Conservation (phyloP, 2,888 invertebrate genomes). For the Amblyteles armatorius region DNA sequence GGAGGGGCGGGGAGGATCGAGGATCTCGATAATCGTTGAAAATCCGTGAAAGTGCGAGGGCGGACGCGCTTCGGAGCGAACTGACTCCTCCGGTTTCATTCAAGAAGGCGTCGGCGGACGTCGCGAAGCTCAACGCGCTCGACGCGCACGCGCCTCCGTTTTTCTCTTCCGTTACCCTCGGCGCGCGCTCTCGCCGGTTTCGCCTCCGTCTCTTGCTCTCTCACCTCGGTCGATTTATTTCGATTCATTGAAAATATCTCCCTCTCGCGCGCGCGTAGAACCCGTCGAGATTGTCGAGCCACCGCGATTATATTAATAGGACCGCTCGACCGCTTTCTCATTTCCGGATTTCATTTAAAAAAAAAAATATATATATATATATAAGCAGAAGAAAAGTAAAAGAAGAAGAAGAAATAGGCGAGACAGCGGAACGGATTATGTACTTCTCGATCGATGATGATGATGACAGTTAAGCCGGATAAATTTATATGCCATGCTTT, state of each 20-base stretch:
- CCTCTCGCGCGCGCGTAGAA: conserved; percentile 29
- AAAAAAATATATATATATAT: conserved; percentile 33
- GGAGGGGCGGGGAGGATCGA: background rate
- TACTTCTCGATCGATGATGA: conserved; percentile 9
- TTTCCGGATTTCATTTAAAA: conserved; percentile 71
- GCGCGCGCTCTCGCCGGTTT: conserved; percentile 15
- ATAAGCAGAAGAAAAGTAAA: background rate
- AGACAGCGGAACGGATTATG: background rate
- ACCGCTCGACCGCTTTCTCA: conserved; percentile 66
- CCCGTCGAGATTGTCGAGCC: conserved; percentile 50
- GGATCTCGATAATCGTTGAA: conserved; percentile 40
- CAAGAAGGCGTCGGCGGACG: conserved; percentile 80
- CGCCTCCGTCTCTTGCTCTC: conserved; percentile 59
- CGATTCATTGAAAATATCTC: conserved; percentile 77
- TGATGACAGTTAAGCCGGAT: conserved; percentile 3
- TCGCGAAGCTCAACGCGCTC: conserved; percentile 71
- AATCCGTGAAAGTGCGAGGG: conserved; percentile 75
- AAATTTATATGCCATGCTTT: conserved; percentile 10
- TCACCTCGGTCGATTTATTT: conserved; percentile 76
- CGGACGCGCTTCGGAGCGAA: conserved; percentile 78
- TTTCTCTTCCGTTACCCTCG: conserved; percentile 27
- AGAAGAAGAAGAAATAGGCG: background rate
- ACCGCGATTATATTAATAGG: conserved; percentile 74
- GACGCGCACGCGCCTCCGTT: conserved; percentile 74
- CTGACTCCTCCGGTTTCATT: conserved; percentile 79